phyloP scores from a whole-genome alignment of 2,797 vertebrate species.

The Melanogrammus aeglefinus region DNA sequence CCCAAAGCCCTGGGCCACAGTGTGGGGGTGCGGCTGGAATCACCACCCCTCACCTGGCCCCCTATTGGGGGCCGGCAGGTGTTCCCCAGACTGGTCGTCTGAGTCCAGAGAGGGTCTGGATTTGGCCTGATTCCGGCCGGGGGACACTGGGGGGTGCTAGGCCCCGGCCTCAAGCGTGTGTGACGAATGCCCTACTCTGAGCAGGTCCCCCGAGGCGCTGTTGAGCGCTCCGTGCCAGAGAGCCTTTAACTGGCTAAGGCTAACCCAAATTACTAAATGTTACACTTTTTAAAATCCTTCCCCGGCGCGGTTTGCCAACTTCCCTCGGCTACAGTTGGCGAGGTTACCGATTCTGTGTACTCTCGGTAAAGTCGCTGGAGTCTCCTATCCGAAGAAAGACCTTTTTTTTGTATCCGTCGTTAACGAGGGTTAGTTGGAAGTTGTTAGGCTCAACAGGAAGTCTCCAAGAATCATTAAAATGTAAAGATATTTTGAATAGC shows the following conservation, averaged over 20 bases:
- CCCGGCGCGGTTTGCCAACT: not conserved
- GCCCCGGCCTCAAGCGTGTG: not conserved
- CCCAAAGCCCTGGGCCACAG: too few species aligned
- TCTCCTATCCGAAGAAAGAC: not conserved
- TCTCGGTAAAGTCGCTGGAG: not conserved
- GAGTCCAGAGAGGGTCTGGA: not conserved
- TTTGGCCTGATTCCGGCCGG: not conserved
- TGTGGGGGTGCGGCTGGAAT: not conserved
- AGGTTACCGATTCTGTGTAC: not conserved
- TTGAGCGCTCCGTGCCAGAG: not conserved
- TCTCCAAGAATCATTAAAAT: too few species aligned
- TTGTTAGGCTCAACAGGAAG: too few species aligned
- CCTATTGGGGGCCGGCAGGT: not conserved
- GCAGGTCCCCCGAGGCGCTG: not conserved
- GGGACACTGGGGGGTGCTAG: not conserved
- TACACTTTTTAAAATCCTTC: not conserved
- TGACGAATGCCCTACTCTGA: conserved; percentile 4
- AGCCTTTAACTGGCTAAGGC: not conserved
- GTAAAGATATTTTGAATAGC: too few species aligned
- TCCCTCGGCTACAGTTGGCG: not conserved
- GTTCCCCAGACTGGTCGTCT: not conserved
- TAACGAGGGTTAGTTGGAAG: too few species aligned
- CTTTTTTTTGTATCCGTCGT: too few species aligned
- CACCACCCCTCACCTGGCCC: too few species aligned
- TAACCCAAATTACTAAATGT: not conserved